These are phyloP conservation scores for Haliclona indistincta DNA, from an alignment of 37 sponge, comb jelly and placozoan genomes.

Conservation along the genomic window DNA sequence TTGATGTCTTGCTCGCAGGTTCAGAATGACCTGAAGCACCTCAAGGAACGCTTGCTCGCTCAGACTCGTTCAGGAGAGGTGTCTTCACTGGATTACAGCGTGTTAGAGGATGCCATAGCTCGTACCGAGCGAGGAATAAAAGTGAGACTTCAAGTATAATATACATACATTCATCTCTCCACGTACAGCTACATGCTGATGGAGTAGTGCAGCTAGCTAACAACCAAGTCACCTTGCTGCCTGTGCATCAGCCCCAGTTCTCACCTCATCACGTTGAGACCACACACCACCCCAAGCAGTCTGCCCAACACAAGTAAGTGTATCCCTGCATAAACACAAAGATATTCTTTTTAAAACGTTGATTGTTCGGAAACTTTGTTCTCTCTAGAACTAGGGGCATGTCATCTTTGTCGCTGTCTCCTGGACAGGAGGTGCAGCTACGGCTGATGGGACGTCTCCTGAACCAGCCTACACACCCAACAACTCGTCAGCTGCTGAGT, in stretches of 20 bases:
- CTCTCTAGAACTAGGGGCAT: too few relatives aligned
- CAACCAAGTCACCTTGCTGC: slow-evolving; percentile 69
- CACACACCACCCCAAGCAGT: too few relatives aligned
- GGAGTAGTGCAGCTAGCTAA: slow-evolving; percentile 33
- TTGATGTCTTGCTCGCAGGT: slow-evolving; percentile 14
- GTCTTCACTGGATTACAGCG: slow-evolving; percentile 25
- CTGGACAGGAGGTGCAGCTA: slow-evolving; percentile 28
- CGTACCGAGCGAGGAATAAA: slow-evolving; percentile 72
- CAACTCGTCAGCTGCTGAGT: slow-evolving; percentile 44
- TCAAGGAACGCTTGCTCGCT: slow-evolving; percentile 31
- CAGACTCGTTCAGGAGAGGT: neutral
- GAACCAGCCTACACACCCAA: slow-evolving; percentile 46
- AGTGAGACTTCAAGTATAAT: neutral
- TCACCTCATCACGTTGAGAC: too few relatives aligned
- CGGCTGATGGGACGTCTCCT: slow-evolving; percentile 25
- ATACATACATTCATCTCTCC: neutral
- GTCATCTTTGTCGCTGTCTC: slow-evolving; percentile 18
- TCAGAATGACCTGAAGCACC: slow-evolving; percentile 72
- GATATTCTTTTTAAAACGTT: too few relatives aligned
- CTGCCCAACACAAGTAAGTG: too few relatives aligned
- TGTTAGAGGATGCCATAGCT: slow-evolving; percentile 46
- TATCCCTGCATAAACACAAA: too few relatives aligned
- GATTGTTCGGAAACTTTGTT: too few relatives aligned
- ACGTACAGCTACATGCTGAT: slow-evolving; percentile 53
- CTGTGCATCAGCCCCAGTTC: slow-evolving; percentile 14